Conservation (phyloP, 2,888 invertebrate species). For the Laspeyria flexula region DNA sequence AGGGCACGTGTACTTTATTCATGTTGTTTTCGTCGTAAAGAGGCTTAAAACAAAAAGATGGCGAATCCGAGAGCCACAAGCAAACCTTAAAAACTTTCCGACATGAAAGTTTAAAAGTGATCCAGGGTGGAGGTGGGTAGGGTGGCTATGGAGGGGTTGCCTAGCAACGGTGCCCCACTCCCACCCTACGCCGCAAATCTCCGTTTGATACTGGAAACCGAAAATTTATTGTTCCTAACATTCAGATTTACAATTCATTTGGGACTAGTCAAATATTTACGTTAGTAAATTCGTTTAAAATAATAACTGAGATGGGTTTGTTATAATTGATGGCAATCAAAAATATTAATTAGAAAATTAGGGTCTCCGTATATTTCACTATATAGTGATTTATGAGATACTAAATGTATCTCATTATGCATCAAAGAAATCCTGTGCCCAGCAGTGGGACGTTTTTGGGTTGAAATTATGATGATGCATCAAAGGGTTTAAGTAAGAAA, state of each 20-base stretch:
- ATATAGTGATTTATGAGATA: not conserved
- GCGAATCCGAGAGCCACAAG: slow-evolving; percentile 79
- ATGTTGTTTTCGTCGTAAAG: slow-evolving; percentile 64
- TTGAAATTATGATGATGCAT: too few relatives aligned
- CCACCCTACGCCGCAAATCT: slow-evolving; percentile 79
- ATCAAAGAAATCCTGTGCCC: not conserved
- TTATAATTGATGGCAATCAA: not conserved
- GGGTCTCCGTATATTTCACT: not conserved
- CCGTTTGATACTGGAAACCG: slow-evolving; percentile 75
- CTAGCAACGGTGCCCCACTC: slow-evolving; percentile 73
- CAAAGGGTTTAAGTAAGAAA: too few relatives aligned
- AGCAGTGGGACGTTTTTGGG: too few relatives aligned
- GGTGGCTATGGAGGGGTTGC: slow-evolving; percentile 62
- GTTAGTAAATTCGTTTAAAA: not conserved
- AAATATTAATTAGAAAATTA: not conserved
- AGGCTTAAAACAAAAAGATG: slow-evolving; percentile 78
- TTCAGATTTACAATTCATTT: slow-evolving; percentile 57
- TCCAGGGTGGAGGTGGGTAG: slow-evolving; percentile 59
- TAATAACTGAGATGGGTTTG: not conserved
- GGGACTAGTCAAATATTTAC: slow-evolving; percentile 14
- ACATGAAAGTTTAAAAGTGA: slow-evolving; percentile 86
- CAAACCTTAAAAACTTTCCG: slow-evolving; percentile 84
- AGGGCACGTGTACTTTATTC: slow-evolving; percentile 37
- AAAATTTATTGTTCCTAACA: slow-evolving; percentile 77
- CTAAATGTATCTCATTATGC: not conserved